Evolutionary conservation across 2,797 vertebrate species (phyloP).

Genomic region (Lepilemur ruficaudatus): DNA sequence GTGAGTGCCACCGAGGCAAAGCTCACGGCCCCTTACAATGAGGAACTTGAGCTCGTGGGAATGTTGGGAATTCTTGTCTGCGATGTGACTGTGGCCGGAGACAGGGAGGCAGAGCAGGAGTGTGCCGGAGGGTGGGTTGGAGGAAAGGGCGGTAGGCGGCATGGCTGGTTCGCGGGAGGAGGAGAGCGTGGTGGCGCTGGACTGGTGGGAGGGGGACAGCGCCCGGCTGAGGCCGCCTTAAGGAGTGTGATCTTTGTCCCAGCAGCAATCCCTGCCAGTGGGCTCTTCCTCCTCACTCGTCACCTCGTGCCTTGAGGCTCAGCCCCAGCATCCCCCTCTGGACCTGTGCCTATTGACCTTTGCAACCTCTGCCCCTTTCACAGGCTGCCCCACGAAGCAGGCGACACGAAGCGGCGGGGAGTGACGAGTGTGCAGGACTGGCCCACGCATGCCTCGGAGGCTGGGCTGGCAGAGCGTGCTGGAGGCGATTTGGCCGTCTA

Average conservation of each 20-base stretch:
- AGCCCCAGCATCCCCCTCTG: not conserved
- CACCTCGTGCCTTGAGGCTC: not conserved
- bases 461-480: not conserved
- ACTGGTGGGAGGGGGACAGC: not conserved
- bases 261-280: rapidly evolving
- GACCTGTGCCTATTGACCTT: not conserved
- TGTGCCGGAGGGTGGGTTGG: rapidly evolving
- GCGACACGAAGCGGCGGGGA: not conserved
- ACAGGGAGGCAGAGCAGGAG: not conserved
- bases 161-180: not conserved
- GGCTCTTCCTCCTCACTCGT: not conserved
- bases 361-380: not conserved
- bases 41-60: not conserved
- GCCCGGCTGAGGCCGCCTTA: rapidly evolving
- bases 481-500: not conserved
- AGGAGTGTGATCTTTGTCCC: not conserved
- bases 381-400: not conserved
- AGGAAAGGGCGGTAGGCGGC: not conserved
- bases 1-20: not conserved
- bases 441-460: not conserved
- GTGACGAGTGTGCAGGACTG: not conserved
- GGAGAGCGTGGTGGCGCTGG: not conserved
- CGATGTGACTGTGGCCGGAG: not conserved
- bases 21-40: rapidly evolving
- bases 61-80: not conserved